These are phyloP conservation scores for Pandemis heparana DNA, from an alignment of 2,888 invertebrate genomes.

Conservation along the genomic window DNA sequence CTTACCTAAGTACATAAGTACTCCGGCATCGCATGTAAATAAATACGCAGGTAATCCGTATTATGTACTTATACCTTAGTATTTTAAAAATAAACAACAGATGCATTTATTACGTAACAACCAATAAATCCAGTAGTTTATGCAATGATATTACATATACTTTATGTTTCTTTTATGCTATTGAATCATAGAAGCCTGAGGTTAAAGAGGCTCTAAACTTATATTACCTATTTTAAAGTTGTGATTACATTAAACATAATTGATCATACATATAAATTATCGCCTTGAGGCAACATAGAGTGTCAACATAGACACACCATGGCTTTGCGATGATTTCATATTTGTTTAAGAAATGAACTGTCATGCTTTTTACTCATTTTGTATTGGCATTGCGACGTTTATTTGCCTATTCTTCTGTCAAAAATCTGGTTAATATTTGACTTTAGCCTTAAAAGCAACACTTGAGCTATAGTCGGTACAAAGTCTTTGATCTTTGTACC, in stretches of 20 bases:
- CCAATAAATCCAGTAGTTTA: conserved; percentile 12
- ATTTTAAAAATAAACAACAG: neutral
- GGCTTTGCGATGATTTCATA: conserved; percentile 27
- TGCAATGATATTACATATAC: too few relatives aligned
- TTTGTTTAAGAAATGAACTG: conserved; percentile 22
- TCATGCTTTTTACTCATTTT: conserved; percentile 18
- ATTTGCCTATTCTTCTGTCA: conserved; percentile 3
- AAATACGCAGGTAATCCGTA: too few relatives aligned
- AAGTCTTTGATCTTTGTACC: neutral
- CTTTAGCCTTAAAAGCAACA: neutral
- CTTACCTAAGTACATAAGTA: too few relatives aligned
- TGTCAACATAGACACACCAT: conserved; percentile 7
- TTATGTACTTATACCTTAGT: too few relatives aligned
- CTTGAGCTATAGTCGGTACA: neutral
- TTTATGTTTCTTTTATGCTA: conserved; percentile 15
- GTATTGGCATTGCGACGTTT: conserved; percentile 5
- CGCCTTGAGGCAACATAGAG: conserved; percentile 19
- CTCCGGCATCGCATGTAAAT: too few relatives aligned
- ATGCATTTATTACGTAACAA: neutral
- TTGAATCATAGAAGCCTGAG: conserved; percentile 23
- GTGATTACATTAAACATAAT: conserved; percentile 1
- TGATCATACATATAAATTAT: conserved; percentile 27
- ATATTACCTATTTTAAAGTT: neutral
- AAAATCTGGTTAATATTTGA: conserved; percentile 8
- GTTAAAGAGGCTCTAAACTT: conserved; percentile 12